Conservation (phyloP, 2,113 vertebrate species). For the Albula glossodonta region DNA sequence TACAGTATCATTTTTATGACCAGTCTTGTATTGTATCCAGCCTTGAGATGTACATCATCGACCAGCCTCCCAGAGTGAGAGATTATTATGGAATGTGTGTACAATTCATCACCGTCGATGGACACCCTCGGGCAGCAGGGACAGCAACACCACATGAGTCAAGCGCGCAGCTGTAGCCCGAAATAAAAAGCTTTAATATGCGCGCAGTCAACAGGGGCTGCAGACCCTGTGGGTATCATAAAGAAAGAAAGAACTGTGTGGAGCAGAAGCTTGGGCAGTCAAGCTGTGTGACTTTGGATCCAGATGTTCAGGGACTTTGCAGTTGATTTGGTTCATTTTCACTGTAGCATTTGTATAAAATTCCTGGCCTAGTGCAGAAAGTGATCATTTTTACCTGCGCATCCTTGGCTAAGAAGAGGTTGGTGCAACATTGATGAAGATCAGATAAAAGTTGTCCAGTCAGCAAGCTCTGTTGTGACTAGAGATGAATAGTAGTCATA, state of each 20-base stretch:
- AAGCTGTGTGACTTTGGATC: neutral
- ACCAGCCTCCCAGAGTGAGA: constrained; percentile 37
- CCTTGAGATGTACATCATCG: constrained; percentile 31
- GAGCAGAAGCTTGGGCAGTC: neutral
- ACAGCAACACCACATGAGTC: constrained; percentile 32
- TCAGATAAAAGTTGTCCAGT: neutral
- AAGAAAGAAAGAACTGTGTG: neutral
- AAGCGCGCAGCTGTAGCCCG: constrained; percentile 27
- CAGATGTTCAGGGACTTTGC: neutral
- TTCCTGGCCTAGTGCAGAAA: neutral
- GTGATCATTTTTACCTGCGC: neutral
- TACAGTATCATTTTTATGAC: neutral
- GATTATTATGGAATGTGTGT: constrained; percentile 47
- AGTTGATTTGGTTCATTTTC: neutral
- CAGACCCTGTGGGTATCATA: constrained; percentile 25
- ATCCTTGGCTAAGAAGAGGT: neutral
- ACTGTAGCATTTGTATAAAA: neutral
- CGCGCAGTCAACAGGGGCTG: constrained; percentile 21
- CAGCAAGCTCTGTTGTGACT: neutral
- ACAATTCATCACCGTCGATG: constrained; percentile 42
- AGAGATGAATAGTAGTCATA: neutral
- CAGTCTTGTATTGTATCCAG: neutral
- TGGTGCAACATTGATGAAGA: neutral
- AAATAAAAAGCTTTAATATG: constrained; percentile 28
- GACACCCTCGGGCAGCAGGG: constrained; percentile 30